phyloP scores from a whole-genome alignment of 2,888 invertebrate species.

The Drosophila macrospina region DNA sequence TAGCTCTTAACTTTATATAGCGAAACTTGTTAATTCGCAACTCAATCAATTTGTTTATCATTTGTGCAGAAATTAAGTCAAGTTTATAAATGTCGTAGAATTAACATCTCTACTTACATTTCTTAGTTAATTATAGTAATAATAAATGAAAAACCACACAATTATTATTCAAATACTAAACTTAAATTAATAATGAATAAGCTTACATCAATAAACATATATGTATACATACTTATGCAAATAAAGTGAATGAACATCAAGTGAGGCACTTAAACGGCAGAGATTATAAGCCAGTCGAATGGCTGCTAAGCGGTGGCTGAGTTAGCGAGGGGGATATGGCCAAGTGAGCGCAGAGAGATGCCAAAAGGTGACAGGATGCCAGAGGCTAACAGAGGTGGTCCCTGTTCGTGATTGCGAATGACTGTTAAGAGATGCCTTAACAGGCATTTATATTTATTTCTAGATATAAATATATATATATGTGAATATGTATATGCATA shows the following conservation, averaged over 20 bases:
- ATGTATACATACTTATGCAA: no score
- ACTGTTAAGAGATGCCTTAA: constrained; percentile 32
- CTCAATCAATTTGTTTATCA: no score
- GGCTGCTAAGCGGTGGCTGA: neutral
- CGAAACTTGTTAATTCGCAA: no score
- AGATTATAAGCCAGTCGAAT: constrained; percentile 9
- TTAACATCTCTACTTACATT: no score
- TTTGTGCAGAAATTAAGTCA: no score
- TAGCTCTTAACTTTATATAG: no score
- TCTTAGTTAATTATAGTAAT: no score
- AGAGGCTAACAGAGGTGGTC: neutral
- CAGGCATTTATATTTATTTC: constrained; percentile 64
- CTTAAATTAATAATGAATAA: no score
- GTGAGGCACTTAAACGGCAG: constrained; percentile 2
- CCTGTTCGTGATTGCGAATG: neutral
- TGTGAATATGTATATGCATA: neutral
- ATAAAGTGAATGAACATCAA: constrained; percentile 1
- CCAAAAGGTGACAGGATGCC: constrained; percentile 4
- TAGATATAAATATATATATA: constrained; percentile 16
- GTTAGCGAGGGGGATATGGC: neutral
- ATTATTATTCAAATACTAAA: no score
- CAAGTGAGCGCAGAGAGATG: neutral
- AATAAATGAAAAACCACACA: no score
- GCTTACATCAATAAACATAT: no score
- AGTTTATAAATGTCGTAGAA: no score